These are phyloP conservation scores for Python bivittatus DNA, from an alignment of 2,113 vertebrate species.

Conservation along the genomic window DNA sequence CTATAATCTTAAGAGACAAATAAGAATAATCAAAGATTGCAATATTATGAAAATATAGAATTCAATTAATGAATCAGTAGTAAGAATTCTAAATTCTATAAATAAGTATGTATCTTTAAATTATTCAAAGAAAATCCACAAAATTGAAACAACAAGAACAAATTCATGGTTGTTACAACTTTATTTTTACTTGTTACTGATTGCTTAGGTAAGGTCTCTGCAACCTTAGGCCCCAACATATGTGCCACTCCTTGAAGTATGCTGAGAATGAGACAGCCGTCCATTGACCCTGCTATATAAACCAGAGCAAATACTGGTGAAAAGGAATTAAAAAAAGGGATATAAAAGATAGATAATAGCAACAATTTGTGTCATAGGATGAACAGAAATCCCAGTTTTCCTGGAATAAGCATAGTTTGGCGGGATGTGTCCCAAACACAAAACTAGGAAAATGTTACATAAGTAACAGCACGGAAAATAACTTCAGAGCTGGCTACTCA, in stretches of 20 bases:
- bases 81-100: not conserved
- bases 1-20: not conserved
- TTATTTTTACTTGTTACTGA: not conserved
- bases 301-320: not conserved
- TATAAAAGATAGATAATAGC: not conserved
- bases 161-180: not conserved
- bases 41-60: not conserved
- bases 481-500: not conserved
- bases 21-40: not conserved
- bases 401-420: not conserved
- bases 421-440: not conserved
- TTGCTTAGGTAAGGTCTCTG: not conserved
- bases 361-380: not conserved
- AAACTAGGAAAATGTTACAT: not conserved
- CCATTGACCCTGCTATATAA: not conserved
- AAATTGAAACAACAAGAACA: not conserved
- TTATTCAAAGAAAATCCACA: not conserved
- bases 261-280: not conserved
- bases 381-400: not conserved
- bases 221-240: not conserved
- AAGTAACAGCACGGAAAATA: not conserved
- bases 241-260: not conserved
- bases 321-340: not conserved
- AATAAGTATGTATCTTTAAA: not conserved
- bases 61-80: not conserved